A percentile compares a stretch with the other conserved stretches of the same genome.
Conservation (phyloP, 2,113 vertebrate genomes). For the Coregonus clupeaformis region DNA sequence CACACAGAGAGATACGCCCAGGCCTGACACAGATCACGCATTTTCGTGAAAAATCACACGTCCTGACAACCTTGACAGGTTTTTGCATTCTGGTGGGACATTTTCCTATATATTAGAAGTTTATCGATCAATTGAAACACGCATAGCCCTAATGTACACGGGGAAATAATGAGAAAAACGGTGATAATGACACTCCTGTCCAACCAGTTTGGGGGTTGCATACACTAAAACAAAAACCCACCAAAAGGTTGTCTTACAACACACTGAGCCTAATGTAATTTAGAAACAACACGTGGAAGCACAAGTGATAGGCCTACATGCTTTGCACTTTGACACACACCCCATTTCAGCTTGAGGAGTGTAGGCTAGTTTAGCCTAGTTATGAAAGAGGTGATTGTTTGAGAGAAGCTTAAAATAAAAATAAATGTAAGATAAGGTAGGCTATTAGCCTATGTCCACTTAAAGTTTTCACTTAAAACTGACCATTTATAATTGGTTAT, state of each 20-base stretch:
- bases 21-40: conserved; percentile 20
- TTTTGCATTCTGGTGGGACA: neutral
- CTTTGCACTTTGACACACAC: conserved; percentile 87
- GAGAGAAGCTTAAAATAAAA: neutral
- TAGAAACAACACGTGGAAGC: conserved; percentile 83
- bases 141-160: too few relatives aligned
- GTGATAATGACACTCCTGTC: neutral
- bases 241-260: conserved; percentile 54
- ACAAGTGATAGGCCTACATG: conserved; percentile 80
- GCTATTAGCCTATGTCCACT: neutral
- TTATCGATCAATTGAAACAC: neutral
- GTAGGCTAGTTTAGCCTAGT: conserved; percentile 21
- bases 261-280: conserved; percentile 30
- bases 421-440: neutral
- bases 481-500: neutral
- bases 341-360: conserved; percentile 36
- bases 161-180: neutral
- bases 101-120: neutral
- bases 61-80: neutral
- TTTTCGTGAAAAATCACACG: conserved; percentile 1
- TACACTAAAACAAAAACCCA: conserved; percentile 65
- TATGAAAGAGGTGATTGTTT: conserved; percentile 12
- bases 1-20: conserved; percentile 27
- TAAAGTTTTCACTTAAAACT: neutral
- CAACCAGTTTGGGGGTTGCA: conserved; percentile 81